phyloP scores from a whole-genome alignment of 2,888 invertebrate species.

The Sarcophaga rosellei region DNA sequence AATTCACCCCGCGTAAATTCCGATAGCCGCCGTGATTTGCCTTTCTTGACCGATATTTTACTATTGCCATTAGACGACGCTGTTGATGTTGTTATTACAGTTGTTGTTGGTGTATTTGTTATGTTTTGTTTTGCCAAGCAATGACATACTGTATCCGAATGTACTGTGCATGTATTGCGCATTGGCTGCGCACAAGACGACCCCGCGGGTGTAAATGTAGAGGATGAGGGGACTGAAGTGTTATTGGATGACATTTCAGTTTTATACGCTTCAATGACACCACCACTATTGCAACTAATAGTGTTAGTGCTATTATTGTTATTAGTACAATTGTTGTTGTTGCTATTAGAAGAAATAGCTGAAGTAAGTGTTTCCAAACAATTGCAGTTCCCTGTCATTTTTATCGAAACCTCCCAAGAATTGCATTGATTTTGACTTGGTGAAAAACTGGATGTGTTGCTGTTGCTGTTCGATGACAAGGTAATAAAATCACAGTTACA shows the following conservation, averaged over 20 bases:
- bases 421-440: slow-evolving; percentile 35
- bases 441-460: slow-evolving; percentile 12
- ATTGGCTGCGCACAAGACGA: slow-evolving; percentile 18
- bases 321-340: slow-evolving; percentile 24
- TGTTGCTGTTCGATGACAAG: slow-evolving; percentile 21
- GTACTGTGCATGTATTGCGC: slow-evolving; percentile 62
- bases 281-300: slow-evolving; percentile 21
- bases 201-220: slow-evolving; percentile 12
- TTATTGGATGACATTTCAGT: slow-evolving; percentile 41
- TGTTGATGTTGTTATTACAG: slow-evolving; percentile 51
- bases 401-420: slow-evolving; percentile 47
- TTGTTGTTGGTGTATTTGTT: slow-evolving; percentile 54
- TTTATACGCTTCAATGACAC: slow-evolving; percentile 52
- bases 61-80: slow-evolving; percentile 46
- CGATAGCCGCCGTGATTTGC: slow-evolving; percentile 81
- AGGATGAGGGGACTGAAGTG: slow-evolving; percentile 41
- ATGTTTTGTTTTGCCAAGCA: slow-evolving; percentile 67
- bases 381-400: slow-evolving; percentile 47
- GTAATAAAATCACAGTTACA: slow-evolving; percentile 71
- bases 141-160: slow-evolving; percentile 56
- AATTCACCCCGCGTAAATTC: slow-evolving; percentile 82
- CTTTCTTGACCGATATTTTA: slow-evolving; percentile 75
- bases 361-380: slow-evolving; percentile 33
- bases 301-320: slow-evolving; percentile 11
- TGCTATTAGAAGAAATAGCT: slow-evolving; percentile 7